Percentiles rank a stretch among this genome's conserved stretches.
Evolutionary conservation across 2,888 invertebrate species (phyloP).

Genomic region (Dichetophora obliterata): DNA sequence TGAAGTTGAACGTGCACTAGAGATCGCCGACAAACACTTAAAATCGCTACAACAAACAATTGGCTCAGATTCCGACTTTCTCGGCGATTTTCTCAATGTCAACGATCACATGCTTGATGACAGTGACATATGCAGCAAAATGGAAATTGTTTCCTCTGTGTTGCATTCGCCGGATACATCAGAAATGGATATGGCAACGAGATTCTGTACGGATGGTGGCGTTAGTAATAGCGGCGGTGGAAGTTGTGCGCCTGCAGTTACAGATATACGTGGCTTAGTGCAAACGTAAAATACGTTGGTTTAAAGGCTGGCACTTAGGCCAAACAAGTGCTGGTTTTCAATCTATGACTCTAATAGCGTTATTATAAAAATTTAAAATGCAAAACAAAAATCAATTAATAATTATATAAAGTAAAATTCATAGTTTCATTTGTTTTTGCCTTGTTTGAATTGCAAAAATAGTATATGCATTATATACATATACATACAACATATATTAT

Average conservation of each 20-base stretch:
- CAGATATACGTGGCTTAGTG: slow-evolving; percentile 67
- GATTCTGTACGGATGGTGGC: slow-evolving; percentile 62
- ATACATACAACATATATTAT: neutral
- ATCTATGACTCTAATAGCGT: too few relatives aligned
- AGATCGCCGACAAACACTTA: slow-evolving; percentile 81
- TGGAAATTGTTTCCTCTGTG: slow-evolving; percentile 54
- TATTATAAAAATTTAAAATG: too few relatives aligned
- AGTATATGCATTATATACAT: neutral
- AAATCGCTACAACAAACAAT: slow-evolving; percentile 78
- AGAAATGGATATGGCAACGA: slow-evolving; percentile 62
- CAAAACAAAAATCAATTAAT: too few relatives aligned
- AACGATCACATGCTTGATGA: slow-evolving; percentile 67
- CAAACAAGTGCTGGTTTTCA: too few relatives aligned
- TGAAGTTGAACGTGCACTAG: slow-evolving; percentile 87
- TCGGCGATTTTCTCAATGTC: slow-evolving; percentile 67
- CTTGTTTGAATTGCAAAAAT: neutral
- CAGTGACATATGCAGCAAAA: slow-evolving; percentile 59
- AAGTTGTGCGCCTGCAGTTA: slow-evolving; percentile 47
- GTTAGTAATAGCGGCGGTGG: slow-evolving; percentile 50
- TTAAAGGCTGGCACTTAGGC: too few relatives aligned
- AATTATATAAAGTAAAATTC: too few relatives aligned
- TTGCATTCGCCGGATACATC: slow-evolving; percentile 64
- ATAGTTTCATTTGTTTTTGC: too few relatives aligned
- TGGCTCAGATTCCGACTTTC: slow-evolving; percentile 64
- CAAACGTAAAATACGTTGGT: slow-evolving; percentile 59